phyloP scores from a whole-genome alignment of 2,113 vertebrate species.

The Leptosomus discolor region DNA sequence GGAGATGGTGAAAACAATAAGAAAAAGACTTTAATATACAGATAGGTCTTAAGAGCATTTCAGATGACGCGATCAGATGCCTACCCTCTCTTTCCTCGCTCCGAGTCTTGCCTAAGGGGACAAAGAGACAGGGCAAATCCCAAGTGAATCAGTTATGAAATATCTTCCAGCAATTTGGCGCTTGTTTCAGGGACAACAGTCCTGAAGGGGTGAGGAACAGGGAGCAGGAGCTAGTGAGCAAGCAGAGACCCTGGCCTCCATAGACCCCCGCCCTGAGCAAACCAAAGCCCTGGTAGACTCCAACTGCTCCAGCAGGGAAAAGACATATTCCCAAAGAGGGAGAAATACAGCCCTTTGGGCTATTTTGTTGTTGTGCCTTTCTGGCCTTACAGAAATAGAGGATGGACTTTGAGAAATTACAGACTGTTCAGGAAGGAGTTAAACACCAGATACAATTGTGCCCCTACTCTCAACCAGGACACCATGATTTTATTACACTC shows the following conservation, averaged over 20 bases:
- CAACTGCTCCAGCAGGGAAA: not conserved
- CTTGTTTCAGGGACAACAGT: not conserved
- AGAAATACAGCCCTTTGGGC: not conserved
- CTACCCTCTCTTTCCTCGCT: not conserved
- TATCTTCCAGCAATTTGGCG: not conserved
- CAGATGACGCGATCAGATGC: not conserved
- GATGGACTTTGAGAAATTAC: not conserved
- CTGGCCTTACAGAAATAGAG: not conserved
- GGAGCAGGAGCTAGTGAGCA: not conserved
- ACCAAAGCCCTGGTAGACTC: not conserved
- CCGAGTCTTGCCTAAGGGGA: not conserved
- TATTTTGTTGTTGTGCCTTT: not conserved
- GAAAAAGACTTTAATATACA: not conserved
- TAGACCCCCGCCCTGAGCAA: fast-evolving
- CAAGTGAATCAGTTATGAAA: not conserved
- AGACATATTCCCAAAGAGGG: not conserved
- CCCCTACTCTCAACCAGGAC: constrained; percentile 15
- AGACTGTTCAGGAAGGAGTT: not conserved
- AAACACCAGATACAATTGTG: not conserved
- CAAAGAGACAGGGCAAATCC: not conserved
- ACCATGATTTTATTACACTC: not conserved
- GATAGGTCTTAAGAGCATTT: not conserved
- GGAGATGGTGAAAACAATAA: not conserved
- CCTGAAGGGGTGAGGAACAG: not conserved
- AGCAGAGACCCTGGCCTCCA: not conserved